Conservation (phyloP, 2,888 invertebrate genomes). For the Melangyna quadrimaculata region DNA sequence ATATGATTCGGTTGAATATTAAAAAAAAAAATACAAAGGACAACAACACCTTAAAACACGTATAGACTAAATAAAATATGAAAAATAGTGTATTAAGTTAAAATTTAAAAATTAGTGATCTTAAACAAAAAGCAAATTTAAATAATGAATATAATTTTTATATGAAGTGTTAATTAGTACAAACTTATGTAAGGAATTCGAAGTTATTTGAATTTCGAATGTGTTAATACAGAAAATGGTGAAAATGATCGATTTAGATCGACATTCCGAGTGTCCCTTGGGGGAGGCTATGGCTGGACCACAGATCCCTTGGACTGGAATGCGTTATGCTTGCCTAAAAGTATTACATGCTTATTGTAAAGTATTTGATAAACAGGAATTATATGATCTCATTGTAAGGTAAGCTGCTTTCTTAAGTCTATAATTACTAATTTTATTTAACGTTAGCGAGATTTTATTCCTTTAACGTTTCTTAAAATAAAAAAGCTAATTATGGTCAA, state of each 20-base stretch:
- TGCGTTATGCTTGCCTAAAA: slow-evolving; percentile 91
- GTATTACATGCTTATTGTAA: slow-evolving; percentile 93
- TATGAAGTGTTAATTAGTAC: background rate
- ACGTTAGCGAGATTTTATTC: too few relatives aligned
- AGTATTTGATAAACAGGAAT: slow-evolving; percentile 91
- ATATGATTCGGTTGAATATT: slow-evolving; percentile 18
- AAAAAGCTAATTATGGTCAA: too few relatives aligned
- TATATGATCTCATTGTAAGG: slow-evolving; percentile 90
- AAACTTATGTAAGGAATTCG: too few relatives aligned
- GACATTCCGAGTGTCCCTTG: slow-evolving; percentile 85
- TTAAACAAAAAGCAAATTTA: background rate
- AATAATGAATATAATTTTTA: background rate
- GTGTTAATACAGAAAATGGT: slow-evolving; percentile 77
- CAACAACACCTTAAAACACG: background rate
- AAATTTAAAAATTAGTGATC: background rate
- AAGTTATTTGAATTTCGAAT: slow-evolving; percentile 31
- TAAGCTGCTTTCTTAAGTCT: slow-evolving; percentile 78
- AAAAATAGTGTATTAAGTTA: background rate
- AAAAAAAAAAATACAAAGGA: slow-evolving; percentile 3
- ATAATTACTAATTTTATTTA: background rate
- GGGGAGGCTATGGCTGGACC: slow-evolving; percentile 82
- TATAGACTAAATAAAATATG: background rate
- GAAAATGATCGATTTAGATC: slow-evolving; percentile 84
- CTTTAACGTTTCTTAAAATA: too few relatives aligned
- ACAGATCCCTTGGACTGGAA: slow-evolving; percentile 89